phyloP scores from a whole-genome alignment of 2,113 vertebrate species.

The Dromiciops gliroides region DNA sequence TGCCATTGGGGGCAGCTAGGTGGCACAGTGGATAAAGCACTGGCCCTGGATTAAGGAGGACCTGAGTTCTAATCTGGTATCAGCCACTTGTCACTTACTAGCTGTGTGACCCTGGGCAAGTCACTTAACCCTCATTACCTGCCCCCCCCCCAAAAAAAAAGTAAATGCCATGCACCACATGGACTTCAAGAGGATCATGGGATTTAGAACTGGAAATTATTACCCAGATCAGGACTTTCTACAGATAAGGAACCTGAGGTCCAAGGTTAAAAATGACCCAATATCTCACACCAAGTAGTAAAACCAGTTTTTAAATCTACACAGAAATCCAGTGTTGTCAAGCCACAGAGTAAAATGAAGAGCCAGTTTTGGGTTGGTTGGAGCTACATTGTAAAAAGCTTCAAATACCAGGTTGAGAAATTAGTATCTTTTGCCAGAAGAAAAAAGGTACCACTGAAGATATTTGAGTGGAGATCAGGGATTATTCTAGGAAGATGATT shows the following conservation, averaged over 20 bases:
- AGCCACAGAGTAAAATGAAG: background rate
- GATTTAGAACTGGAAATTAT: slow-evolving; percentile 12
- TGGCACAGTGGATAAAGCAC: no score
- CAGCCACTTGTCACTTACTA: no score
- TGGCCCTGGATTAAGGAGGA: no score
- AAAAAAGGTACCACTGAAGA: no score
- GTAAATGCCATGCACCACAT: slow-evolving; percentile 27
- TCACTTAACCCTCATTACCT: no score
- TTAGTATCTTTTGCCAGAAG: background rate
- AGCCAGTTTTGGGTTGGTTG: background rate
- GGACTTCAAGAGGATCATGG: slow-evolving; percentile 25
- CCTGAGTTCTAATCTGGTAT: no score
- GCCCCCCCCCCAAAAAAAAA: no score
- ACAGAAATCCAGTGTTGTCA: background rate
- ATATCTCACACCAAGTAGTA: background rate
- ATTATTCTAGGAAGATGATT: no score
- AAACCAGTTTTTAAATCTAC: background rate
- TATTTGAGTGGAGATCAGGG: no score
- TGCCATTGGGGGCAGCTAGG: no score
- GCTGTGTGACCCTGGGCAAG: no score
- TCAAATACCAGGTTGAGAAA: background rate
- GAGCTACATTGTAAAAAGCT: background rate
- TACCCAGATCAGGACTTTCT: background rate
- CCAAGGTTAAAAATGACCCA: background rate
- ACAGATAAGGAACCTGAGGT: background rate